phyloP scores from a whole-genome alignment of 2,888 invertebrate species.

The Oegoconia quadripuncta region DNA sequence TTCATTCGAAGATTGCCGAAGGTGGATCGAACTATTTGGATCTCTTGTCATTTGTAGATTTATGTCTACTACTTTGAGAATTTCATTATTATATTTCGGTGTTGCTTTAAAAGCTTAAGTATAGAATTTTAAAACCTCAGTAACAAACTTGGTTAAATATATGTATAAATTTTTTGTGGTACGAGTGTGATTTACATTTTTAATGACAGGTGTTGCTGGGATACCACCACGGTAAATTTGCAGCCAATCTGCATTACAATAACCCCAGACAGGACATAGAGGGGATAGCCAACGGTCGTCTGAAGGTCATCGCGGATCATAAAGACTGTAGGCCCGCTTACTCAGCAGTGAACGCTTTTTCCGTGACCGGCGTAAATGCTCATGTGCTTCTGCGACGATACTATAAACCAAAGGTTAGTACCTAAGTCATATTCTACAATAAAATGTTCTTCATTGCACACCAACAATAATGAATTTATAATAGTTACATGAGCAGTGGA shows the following conservation, averaged over 20 bases:
- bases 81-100: no score
- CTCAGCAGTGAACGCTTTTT: slow-evolving; percentile 50
- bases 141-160: no score
- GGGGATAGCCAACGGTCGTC: slow-evolving; percentile 71
- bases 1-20: no score
- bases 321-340: slow-evolving; percentile 76
- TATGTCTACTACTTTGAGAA: no score
- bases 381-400: slow-evolving; percentile 51
- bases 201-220: slow-evolving; percentile 73
- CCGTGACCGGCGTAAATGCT: slow-evolving; percentile 49
- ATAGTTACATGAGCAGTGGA: background rate
- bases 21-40: no score
- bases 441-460: no score
- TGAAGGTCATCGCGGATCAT: slow-evolving; percentile 78
- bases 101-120: no score
- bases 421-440: no score
- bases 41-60: no score
- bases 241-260: slow-evolving; percentile 85
- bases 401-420: slow-evolving; percentile 48
- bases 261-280: slow-evolving; percentile 73
- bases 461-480: background rate
- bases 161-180: no score
- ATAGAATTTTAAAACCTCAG: no score
- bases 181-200: no score
- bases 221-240: slow-evolving; percentile 83